phyloP scores from a whole-genome alignment of 2,797 vertebrate species.

The Huso huso region DNA sequence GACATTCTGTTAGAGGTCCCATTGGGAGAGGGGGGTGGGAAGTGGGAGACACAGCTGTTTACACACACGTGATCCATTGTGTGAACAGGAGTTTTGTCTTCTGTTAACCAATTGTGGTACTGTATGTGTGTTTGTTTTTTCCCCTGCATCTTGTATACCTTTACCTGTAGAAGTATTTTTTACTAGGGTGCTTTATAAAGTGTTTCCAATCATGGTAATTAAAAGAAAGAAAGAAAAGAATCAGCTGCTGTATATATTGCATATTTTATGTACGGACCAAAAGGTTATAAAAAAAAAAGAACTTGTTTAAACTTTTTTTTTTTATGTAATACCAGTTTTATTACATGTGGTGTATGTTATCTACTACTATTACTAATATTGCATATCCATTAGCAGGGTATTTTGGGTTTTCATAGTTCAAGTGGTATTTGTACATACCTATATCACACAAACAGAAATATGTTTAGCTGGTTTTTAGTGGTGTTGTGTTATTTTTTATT shows the following conservation, averaged over 20 bases:
- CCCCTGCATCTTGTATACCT: slow-evolving; percentile 26
- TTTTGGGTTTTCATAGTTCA: no score
- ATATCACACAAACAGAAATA: no score
- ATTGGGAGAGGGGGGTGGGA: not conserved
- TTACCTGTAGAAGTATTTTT: slow-evolving; percentile 19
- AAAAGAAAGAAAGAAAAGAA: slow-evolving; percentile 18
- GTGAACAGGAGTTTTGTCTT: slow-evolving; percentile 14
- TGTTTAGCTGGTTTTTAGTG: no score
- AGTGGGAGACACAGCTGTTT: slow-evolving; percentile 17
- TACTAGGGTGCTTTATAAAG: slow-evolving; percentile 30
- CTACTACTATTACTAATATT: no score
- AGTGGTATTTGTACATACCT: no score
- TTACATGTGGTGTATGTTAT: slow-evolving; percentile 16
- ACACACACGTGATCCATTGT: slow-evolving; percentile 24
- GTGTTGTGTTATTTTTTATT: no score
- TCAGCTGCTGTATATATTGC: slow-evolving; percentile 30
- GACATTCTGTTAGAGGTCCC: not conserved
- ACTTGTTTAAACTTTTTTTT: not conserved
- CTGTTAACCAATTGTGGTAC: slow-evolving; percentile 40
- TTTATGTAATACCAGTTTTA: slow-evolving; percentile 26
- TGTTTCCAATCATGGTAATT: slow-evolving; percentile 42
- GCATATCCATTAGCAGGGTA: no score
- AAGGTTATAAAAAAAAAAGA: slow-evolving; percentile 30
- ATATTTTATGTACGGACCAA: slow-evolving; percentile 49
- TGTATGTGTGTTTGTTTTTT: slow-evolving; percentile 20